phyloP scores from a whole-genome alignment of 2,113 vertebrate genomes.

The Sylvietta virens region DNA sequence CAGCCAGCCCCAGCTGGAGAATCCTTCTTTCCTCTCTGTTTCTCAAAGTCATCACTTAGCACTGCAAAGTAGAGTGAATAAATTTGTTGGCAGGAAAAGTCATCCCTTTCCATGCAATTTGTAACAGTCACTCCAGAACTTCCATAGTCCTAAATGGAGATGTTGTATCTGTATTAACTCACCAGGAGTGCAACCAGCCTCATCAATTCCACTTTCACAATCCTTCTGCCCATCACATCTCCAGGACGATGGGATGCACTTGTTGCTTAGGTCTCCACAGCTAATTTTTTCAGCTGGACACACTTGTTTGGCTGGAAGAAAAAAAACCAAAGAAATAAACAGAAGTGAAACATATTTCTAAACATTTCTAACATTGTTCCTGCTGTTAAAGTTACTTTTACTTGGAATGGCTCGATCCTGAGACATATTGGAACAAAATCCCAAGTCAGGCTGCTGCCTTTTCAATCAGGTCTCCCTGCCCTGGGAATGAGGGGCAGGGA shows the following conservation, averaged over 20 bases:
- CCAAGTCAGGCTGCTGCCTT: background rate
- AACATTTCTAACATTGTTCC: background rate
- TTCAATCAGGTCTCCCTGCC: background rate
- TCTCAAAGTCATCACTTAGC: background rate
- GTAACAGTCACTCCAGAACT: background rate
- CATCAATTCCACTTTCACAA: constrained; percentile 90
- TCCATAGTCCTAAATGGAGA: background rate
- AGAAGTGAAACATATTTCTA: background rate
- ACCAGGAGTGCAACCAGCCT: constrained; percentile 90
- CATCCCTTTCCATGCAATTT: background rate
- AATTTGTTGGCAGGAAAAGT: background rate
- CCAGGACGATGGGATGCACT: constrained; percentile 92
- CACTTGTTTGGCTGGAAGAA: constrained; percentile 82
- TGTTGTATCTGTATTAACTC: constrained; percentile 22
- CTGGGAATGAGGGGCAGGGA: background rate
- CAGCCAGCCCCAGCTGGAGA: background rate
- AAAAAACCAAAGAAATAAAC: background rate
- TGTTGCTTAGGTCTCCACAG: constrained; percentile 86
- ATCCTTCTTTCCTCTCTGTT: background rate
- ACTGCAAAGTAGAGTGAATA: background rate
- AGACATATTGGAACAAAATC: background rate
- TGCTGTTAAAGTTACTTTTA: background rate
- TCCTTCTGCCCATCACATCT: constrained; percentile 93
- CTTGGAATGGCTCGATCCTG: background rate
- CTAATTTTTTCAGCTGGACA: constrained; percentile 93